phyloP scores from a whole-genome alignment of 2,113 vertebrate genomes.

The Paedocypris sp. region DNA sequence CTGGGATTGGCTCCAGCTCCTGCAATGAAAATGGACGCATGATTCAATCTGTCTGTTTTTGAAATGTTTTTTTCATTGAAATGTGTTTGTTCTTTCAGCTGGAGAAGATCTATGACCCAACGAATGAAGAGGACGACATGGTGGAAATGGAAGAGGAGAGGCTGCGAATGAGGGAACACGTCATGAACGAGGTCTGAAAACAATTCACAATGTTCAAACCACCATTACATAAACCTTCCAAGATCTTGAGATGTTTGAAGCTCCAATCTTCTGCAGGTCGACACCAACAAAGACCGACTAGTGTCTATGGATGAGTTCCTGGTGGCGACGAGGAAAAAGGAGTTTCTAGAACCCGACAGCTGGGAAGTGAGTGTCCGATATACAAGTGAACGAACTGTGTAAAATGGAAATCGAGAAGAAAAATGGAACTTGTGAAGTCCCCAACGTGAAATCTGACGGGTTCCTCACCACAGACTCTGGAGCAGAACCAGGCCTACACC shows the following conservation, averaged over 20 bases:
- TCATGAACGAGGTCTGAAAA: slow-evolving; percentile 84
- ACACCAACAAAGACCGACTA: slow-evolving; percentile 80
- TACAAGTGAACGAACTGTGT: no score
- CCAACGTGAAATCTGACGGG: no score
- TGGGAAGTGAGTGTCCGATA: slow-evolving; percentile 90
- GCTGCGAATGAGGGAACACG: slow-evolving; percentile 92
- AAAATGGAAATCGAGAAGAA: no score
- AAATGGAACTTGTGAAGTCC: no score
- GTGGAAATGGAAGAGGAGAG: slow-evolving; percentile 97
- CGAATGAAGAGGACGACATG: slow-evolving; percentile 96
- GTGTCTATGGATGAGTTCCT: slow-evolving; percentile 88
- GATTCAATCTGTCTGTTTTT: no score
- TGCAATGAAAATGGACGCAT: no score
- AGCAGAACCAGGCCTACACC: slow-evolving; percentile 84
- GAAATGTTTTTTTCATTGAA: no score
- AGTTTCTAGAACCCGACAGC: slow-evolving; percentile 92
- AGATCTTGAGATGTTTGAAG: background rate
- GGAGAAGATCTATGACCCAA: slow-evolving; percentile 91
- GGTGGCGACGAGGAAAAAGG: slow-evolving; percentile 82
- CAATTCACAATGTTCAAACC: background rate
- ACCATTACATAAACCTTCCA: background rate
- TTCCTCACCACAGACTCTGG: slow-evolving; percentile 77
- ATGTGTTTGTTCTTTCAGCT: slow-evolving; percentile 57
- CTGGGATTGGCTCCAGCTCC: no score
- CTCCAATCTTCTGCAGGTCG: slow-evolving; percentile 63